These are phyloP conservation scores for Cyaniris semiargus DNA, from an alignment of 2,888 invertebrate genomes.

Conservation along the genomic window DNA sequence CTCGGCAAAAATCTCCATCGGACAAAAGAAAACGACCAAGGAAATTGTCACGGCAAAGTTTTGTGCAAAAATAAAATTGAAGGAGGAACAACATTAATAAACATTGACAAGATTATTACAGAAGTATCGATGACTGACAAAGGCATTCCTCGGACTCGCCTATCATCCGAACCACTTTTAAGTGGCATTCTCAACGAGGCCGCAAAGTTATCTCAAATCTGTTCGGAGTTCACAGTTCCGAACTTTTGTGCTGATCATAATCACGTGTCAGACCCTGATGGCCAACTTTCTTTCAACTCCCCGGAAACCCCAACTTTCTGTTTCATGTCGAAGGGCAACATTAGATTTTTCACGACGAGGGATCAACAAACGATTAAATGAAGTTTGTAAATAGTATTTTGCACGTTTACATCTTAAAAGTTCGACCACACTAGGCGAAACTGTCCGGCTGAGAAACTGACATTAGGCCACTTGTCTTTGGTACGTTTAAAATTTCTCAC, in stretches of 20 bases:
- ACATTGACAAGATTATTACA: constrained; percentile 26
- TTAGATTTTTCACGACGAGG: constrained; percentile 8
- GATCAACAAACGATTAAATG: not conserved
- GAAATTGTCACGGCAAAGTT: constrained; percentile 6
- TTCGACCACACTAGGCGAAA: not conserved
- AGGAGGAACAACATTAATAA: constrained; percentile 32
- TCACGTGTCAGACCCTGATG: constrained; percentile 65
- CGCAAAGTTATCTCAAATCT: constrained; percentile 54
- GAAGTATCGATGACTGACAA: constrained; percentile 33
- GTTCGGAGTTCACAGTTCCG: constrained; percentile 59
- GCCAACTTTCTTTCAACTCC: constrained; percentile 36
- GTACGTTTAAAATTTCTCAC: not conserved
- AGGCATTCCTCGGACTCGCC: constrained; percentile 37
- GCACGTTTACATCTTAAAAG: not conserved
- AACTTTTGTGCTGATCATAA: constrained; percentile 68
- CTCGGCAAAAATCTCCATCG: not conserved
- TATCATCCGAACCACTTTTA: constrained; percentile 56
- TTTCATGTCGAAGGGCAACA: constrained; percentile 14
- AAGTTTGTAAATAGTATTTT: not conserved
- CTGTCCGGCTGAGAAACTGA: not conserved
- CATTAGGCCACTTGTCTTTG: not conserved
- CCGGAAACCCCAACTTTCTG: constrained; percentile 2
- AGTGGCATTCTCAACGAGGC: constrained; percentile 64
- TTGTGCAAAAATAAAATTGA: constrained; percentile 21
- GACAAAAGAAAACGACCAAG: not conserved